Conservation (phyloP, 2,113 vertebrate genomes). For the Riparia riparia region DNA sequence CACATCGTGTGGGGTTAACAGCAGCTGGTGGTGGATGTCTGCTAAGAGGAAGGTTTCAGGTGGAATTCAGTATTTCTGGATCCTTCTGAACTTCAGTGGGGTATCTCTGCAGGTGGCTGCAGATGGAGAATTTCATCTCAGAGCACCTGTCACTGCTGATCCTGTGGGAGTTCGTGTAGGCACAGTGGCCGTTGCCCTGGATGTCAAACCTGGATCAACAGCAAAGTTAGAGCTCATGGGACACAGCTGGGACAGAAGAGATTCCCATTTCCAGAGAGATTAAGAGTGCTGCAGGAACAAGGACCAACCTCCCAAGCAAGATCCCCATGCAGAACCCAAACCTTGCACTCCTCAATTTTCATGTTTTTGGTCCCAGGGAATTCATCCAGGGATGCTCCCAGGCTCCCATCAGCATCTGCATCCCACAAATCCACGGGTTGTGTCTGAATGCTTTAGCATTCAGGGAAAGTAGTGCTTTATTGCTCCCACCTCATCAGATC, state of each 20-base stretch:
- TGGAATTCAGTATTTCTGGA: neutral
- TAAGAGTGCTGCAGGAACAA: neutral
- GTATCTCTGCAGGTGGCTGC: neutral
- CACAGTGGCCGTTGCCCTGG: neutral
- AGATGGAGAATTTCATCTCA: neutral
- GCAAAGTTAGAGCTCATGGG: neutral
- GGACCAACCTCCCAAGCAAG: neutral
- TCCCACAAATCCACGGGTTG: rapidly evolving
- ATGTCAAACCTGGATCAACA: neutral
- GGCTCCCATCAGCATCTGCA: neutral
- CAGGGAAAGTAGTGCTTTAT: neutral
- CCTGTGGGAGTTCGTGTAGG: neutral
- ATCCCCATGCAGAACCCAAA: neutral
- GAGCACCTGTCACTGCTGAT: neutral
- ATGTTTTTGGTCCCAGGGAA: too few relatives aligned
- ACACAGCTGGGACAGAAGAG: neutral
- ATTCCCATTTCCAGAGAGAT: neutral
- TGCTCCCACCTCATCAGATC: neutral
- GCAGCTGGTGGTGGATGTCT: neutral
- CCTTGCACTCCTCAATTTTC: neutral
- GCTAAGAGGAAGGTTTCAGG: neutral
- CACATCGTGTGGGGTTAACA: neutral
- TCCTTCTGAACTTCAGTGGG: neutral
- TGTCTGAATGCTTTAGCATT: neutral
- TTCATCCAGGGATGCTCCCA: neutral